phyloP scores from a whole-genome alignment of 2,888 invertebrate species.

The Endomychus coccineus region DNA sequence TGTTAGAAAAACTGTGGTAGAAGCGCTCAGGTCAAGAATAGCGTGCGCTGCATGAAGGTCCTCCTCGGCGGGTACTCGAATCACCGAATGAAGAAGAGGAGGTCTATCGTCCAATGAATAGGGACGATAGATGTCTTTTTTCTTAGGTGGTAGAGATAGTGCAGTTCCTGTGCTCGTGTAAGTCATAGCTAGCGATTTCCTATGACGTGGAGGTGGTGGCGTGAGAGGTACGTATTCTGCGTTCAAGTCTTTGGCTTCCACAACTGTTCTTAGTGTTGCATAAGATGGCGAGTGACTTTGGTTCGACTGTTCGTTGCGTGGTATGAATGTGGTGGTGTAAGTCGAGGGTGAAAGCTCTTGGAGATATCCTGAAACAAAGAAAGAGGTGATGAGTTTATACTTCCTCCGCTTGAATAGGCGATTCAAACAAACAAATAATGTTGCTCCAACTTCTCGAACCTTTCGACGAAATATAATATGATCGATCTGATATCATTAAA shows the following conservation, averaged over 20 bases:
- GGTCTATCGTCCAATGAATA: slow-evolving; percentile 71
- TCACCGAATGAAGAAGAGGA: slow-evolving; percentile 43
- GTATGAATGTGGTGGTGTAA: slow-evolving; percentile 70
- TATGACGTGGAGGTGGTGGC: slow-evolving; percentile 38
- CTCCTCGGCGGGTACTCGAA: slow-evolving; percentile 65
- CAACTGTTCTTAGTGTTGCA: slow-evolving; percentile 49
- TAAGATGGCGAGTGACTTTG: slow-evolving; percentile 48
- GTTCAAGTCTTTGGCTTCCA: slow-evolving; percentile 42
- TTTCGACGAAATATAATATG: no score
- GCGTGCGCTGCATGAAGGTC: slow-evolving; percentile 84
- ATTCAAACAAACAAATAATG: no score
- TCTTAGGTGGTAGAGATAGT: slow-evolving; percentile 78
- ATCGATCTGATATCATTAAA: no score
- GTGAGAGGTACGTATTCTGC: slow-evolving; percentile 37
- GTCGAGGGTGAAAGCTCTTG: slow-evolving; percentile 70
- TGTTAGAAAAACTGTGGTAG: slow-evolving; percentile 65
- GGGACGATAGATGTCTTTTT: slow-evolving; percentile 85
- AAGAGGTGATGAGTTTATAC: no score
- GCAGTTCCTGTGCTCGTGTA: slow-evolving; percentile 81
- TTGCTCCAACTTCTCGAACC: no score
- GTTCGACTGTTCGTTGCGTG: slow-evolving; percentile 52
- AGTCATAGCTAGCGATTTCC: slow-evolving; percentile 74
- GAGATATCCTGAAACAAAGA: slow-evolving; percentile 60
- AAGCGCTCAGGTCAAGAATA: slow-evolving; percentile 81
- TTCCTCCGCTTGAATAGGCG: no score